Conservation (phyloP, 2,113 vertebrate species). For the Myocastor coypus region DNA sequence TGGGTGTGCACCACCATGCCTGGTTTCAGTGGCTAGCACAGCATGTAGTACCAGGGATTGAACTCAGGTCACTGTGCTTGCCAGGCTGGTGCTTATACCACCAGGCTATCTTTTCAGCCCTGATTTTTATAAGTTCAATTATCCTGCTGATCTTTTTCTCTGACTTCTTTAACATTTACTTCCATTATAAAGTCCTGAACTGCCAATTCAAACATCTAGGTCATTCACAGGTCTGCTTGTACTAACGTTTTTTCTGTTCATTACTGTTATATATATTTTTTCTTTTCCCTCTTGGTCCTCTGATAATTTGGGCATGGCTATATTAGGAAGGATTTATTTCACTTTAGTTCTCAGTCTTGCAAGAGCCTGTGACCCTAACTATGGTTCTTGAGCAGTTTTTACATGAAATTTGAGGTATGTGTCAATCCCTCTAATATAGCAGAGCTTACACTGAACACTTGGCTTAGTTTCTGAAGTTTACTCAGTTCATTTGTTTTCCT, state of each 20-base stretch:
- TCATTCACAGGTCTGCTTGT: neutral
- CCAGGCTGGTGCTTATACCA: no score
- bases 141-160: neutral
- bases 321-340: slow-evolving; percentile 16
- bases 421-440: neutral
- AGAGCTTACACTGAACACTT: neutral
- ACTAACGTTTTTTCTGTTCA: slow-evolving; percentile 38
- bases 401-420: slow-evolving; percentile 21
- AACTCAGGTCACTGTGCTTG: no score
- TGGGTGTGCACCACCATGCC: no score
- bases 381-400: neutral
- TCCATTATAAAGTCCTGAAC: slow-evolving; percentile 14
- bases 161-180: slow-evolving; percentile 45
- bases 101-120: no score
- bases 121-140: neutral
- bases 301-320: neutral
- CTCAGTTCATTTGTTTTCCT: neutral
- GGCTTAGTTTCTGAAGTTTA: neutral
- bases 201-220: neutral
- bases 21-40: no score
- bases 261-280: slow-evolving; percentile 4
- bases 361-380: neutral
- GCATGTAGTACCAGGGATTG: no score
- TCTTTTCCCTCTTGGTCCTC: neutral
- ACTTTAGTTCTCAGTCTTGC: neutral